Evolutionary conservation across 2,797 vertebrate genomes (phyloP), one percentile per base, ranked within the genome.

Genomic region (Epinephelus coioides): DNA sequence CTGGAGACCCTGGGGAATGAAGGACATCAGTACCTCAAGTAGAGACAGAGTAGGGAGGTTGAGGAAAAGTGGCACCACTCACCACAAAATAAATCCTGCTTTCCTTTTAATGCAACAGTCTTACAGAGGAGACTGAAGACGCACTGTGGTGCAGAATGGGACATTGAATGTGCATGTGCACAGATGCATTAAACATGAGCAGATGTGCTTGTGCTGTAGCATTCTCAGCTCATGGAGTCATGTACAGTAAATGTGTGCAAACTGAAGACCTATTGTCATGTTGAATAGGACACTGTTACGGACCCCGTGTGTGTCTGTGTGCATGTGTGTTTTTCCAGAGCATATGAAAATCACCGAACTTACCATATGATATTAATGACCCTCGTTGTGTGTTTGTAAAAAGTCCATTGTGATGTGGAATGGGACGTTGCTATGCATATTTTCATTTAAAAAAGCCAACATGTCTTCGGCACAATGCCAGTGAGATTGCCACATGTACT

Each of bases 141-240:
- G 5, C 14, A 38, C 55, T 74, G 46, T 49, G 49, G 57, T 38
- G 34, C 7, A 76, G 38, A 76, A 68, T 4, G 40, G 40, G 18
- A 59, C 69, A 53, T 55, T 74, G 62, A 62, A 13, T 38, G 46
- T 8, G 2, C 15, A 49, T 61, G 69, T 51, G 44, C 59, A 25
- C 30, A 10, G 38, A 82, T 84, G 69, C 71, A 88, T 77, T 34
- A 74, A 78, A 83, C 76, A 82, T 71, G 63, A 83, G 67, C 47
- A 38, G 7, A 64, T 46, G 53, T 5, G 64, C 61, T 51, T 50
- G 30, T 46, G 64, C 76, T 7, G 60, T n/a, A 6, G 65, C 64
- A 46, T 72, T 63, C 56, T 67, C 61, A 34, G 75, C 75, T 59
- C 59, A 66, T 78, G 60, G 68, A 76, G 43, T 76, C 54, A 64